Conservation (phyloP, 2,113 vertebrate genomes). For the Macquaria australasica region DNA sequence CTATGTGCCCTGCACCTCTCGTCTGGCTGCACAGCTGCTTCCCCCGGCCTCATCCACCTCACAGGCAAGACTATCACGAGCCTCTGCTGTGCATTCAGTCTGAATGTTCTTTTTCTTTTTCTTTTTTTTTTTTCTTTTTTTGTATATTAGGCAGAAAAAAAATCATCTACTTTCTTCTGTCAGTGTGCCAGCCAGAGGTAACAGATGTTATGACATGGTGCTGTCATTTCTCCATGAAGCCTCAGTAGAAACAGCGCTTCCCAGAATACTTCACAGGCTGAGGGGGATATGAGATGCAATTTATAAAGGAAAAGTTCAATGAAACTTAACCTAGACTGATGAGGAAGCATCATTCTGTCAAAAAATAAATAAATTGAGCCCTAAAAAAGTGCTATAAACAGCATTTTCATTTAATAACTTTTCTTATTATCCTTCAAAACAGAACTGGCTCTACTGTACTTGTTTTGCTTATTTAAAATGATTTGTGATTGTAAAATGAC, state of each 20-base stretch:
- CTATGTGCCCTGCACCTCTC: constrained; percentile 31
- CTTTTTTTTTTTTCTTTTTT: neutral
- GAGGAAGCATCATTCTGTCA: constrained; percentile 64
- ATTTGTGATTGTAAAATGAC: neutral
- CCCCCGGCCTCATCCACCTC: constrained; percentile 47
- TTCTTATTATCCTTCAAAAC: constrained; percentile 40
- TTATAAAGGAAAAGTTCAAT: constrained; percentile 57
- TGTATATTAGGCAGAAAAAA: constrained; percentile 31
- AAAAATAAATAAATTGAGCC: constrained; percentile 29
- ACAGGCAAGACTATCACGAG: constrained; percentile 30
- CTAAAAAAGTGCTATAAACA: constrained; percentile 48
- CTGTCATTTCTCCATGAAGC: constrained; percentile 59
- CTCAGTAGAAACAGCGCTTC: constrained; percentile 51
- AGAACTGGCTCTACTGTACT: neutral
- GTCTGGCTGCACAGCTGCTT: constrained; percentile 65
- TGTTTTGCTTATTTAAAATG: constrained; percentile 24
- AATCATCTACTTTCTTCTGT: constrained; percentile 51
- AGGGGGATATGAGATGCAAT: constrained; percentile 32
- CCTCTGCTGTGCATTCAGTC: constrained; percentile 44
- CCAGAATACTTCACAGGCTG: constrained; percentile 68
- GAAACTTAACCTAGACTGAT: constrained; percentile 60
- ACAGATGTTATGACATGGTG: constrained; percentile 69
- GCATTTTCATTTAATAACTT: constrained; percentile 45
- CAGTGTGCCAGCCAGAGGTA: constrained; percentile 61
- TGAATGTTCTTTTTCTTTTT: constrained; percentile 17